Percentiles rank a stretch among this genome's conserved stretches.
Evolutionary conservation across 2,888 invertebrate genomes (phyloP).

Genomic region (Heterodera filipjevi): DNA sequence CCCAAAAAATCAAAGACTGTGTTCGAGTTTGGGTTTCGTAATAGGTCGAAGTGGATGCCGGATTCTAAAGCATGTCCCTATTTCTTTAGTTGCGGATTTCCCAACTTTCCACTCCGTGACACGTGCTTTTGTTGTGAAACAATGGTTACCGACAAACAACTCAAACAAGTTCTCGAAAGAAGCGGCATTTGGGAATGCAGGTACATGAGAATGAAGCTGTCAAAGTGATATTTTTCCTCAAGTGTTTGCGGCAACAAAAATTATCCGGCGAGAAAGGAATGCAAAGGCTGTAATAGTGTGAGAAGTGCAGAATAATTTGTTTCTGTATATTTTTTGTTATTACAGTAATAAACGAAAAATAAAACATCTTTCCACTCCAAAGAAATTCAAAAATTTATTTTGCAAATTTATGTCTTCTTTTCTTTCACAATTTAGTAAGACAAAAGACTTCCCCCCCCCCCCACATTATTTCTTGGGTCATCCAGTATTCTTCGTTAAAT

Average conservation of each 20-base stretch:
- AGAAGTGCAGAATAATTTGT: background rate
- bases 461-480: too few species aligned
- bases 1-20: too few species aligned
- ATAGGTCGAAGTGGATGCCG: too few species aligned
- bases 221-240: background rate
- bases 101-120: background rate
- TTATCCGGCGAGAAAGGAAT: background rate
- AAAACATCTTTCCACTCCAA: background rate
- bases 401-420: too few species aligned
- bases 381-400: background rate
- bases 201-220: background rate
- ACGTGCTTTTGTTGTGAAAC: background rate
- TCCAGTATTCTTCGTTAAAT: conserved; percentile 23
- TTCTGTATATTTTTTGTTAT: too few species aligned
- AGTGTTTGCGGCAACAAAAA: background rate
- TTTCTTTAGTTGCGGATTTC: background rate
- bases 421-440: too few species aligned
- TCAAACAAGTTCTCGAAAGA: background rate
- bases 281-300: background rate
- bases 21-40: too few species aligned
- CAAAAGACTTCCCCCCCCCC: too few species aligned
- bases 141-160: background rate
- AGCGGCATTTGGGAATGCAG: background rate
- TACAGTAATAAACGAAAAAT: too few species aligned
- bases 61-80: too few species aligned